Base-by-base conservation (phyloP, 2,888 invertebrate species). In the Caenorhabditis afra region DNA sequence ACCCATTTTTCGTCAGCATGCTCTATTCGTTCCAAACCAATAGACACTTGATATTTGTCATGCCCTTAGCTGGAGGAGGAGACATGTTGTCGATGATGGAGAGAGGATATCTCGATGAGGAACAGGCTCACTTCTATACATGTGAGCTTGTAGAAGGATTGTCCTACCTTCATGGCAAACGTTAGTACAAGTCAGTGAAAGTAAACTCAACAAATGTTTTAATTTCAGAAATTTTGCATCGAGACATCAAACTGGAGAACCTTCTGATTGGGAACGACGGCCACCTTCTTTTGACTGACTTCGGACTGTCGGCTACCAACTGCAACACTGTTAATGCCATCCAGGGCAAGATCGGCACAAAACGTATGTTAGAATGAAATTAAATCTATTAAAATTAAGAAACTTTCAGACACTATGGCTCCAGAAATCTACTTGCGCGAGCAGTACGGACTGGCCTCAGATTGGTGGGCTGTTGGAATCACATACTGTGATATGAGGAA, bases 391-490 rank as follows among this genome's bases (percentile, higher is more conserved):
- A 57, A 39, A 57, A 16, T 44, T 37, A 20, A 1, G 16, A 3
- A 18, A 20, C 49, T 70, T 70, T 35, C 53, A 73, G 73, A 73
- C 20, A 58, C 55, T 1, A 73, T 73, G 73, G 73, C 73, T 1
- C 73, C 73, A 11, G 73, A 73, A 20, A 29, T 73, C 7, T 50
- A 58, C 8, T 7, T 58, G 50, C 49, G 64, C n/a, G 23, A 65
- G 5, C 7, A 4, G 10, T 73, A 73, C 12, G 73, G 73, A 14
- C 39, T 57, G n/a, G 49, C 64, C 1, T 18, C 57, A 3, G 73
- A 73, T 18, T 73, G 73, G 73, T 73, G 73, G 73, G 49, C 73
- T 1, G 73, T 73, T 16, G 73, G 58, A 20, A 57, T 73, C 39
- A 64, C 73, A 1, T 64, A 58, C 12, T 73, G 73, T 22, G 73